phyloP scores from a whole-genome alignment of 2,113 vertebrate genomes.

The Sander lucioperca region DNA sequence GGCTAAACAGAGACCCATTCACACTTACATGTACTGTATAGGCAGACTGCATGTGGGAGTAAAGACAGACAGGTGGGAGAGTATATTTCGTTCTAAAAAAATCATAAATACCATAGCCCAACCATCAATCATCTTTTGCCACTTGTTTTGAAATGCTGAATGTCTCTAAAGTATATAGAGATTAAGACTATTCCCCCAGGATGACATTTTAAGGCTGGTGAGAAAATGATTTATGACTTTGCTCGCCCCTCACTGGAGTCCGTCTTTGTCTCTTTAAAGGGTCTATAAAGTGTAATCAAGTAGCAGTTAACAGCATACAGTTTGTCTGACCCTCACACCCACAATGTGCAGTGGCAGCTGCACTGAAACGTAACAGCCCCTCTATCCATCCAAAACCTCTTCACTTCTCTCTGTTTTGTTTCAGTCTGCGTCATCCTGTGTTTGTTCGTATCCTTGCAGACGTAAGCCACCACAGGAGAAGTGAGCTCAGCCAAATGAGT shows the following conservation, averaged over 20 bases:
- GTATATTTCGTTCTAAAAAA: slow-evolving; percentile 42
- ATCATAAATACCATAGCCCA: slow-evolving; percentile 32
- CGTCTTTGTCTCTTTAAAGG: slow-evolving; percentile 54
- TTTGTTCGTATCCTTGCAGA: slow-evolving; percentile 20
- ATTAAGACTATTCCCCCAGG: slow-evolving; percentile 69
- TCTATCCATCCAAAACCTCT: background rate
- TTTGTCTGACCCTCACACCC: slow-evolving; percentile 56
- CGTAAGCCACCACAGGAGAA: slow-evolving; percentile 2
- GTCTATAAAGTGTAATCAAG: slow-evolving; percentile 68
- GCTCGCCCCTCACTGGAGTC: slow-evolving; percentile 58
- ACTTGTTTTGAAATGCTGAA: slow-evolving; percentile 59
- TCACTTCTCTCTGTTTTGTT: background rate
- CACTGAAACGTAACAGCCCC: slow-evolving; percentile 16
- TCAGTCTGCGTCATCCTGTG: slow-evolving; percentile 9
- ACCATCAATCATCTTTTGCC: slow-evolving; percentile 60
- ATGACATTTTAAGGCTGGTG: slow-evolving; percentile 69
- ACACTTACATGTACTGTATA: slow-evolving; percentile 3
- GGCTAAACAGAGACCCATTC: slow-evolving; percentile 9
- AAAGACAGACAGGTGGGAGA: slow-evolving; percentile 31
- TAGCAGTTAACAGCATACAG: slow-evolving; percentile 59
- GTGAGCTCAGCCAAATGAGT: slow-evolving; percentile 27
- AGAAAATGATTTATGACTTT: slow-evolving; percentile 73
- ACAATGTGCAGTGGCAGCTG: background rate
- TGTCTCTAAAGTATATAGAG: slow-evolving; percentile 57
- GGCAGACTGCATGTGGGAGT: slow-evolving; percentile 2